Conservation (phyloP, 2,888 invertebrate species). For the Brachyopa scutellaris region DNA sequence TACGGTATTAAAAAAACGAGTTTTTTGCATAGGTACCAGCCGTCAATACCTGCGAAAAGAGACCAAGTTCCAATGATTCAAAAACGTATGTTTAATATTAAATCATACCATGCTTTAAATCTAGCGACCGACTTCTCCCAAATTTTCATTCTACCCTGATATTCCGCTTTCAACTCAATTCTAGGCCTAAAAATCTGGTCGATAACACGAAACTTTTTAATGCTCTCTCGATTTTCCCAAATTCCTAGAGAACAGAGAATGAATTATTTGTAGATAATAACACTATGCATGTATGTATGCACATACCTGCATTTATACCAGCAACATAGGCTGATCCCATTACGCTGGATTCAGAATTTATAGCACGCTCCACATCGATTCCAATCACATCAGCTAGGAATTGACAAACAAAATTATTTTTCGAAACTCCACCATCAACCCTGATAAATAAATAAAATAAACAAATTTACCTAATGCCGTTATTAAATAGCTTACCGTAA, state of each 20-base stretch:
- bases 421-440: constrained; percentile 97
- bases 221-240: constrained; percentile 87
- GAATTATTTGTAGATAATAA: too few relatives aligned
- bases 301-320: constrained; percentile 89
- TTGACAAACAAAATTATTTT: constrained; percentile 95
- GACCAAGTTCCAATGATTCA: not conserved
- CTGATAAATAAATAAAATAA: constrained; percentile 82
- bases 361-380: constrained; percentile 88
- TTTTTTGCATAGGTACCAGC: not conserved
- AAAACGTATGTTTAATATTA: not conserved
- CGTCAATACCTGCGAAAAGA: constrained; percentile 38
- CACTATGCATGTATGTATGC: too few relatives aligned
- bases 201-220: constrained; percentile 84
- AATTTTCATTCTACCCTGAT: constrained; percentile 75
- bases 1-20: not conserved
- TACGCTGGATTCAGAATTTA: constrained; percentile 90
- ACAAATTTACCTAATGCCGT: not conserved
- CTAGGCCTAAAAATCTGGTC: constrained; percentile 86
- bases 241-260: constrained; percentile 83
- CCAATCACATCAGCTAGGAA: constrained; percentile 92
- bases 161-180: constrained; percentile 74
- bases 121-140: constrained; percentile 79
- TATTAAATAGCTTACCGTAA: constrained; percentile 83
- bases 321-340: constrained; percentile 94
- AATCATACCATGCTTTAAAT: constrained; percentile 79